A percentile compares a stretch with the other conserved stretches of the same genome.
Conservation (phyloP, 2,888 invertebrate species). For the Subacronicta megacephala region DNA sequence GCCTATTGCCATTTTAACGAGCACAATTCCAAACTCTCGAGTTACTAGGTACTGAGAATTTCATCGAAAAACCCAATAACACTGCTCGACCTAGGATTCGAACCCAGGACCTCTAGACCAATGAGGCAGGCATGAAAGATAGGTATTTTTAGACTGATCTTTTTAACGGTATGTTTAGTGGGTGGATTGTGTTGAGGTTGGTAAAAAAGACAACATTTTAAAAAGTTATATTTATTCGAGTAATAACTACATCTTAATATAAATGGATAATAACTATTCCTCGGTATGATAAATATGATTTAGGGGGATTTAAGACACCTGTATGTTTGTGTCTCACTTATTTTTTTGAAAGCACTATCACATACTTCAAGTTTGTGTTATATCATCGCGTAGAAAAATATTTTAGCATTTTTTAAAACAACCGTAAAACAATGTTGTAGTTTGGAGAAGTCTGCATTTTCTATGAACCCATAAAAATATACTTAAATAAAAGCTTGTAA, state of each 20-base stretch:
- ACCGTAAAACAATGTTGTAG: slow-evolving; percentile 69
- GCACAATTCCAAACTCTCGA: no score
- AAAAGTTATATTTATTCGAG: slow-evolving; percentile 90
- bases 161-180: no score
- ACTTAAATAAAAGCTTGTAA: slow-evolving; percentile 51
- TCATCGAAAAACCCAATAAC: no score
- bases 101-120: no score
- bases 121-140: no score
- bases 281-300: slow-evolving; percentile 88
- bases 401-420: slow-evolving; percentile 76
- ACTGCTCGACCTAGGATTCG: no score
- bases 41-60: no score
- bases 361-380: slow-evolving; percentile 80
- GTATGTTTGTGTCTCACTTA: slow-evolving; percentile 70
- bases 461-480: slow-evolving; percentile 51
- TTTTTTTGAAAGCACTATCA: slow-evolving; percentile 80
- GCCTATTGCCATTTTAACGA: no score
- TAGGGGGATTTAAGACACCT: slow-evolving; percentile 83
- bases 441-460: slow-evolving; percentile 71
- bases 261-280: slow-evolving; percentile 88
- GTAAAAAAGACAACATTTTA: slow-evolving; percentile 73
- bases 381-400: slow-evolving; percentile 82
- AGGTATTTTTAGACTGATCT: no score
- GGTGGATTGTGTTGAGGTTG: no score
- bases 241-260: slow-evolving; percentile 90